phyloP scores from a whole-genome alignment of 2,113 vertebrate species.

The Rhadina sibilatrix region DNA sequence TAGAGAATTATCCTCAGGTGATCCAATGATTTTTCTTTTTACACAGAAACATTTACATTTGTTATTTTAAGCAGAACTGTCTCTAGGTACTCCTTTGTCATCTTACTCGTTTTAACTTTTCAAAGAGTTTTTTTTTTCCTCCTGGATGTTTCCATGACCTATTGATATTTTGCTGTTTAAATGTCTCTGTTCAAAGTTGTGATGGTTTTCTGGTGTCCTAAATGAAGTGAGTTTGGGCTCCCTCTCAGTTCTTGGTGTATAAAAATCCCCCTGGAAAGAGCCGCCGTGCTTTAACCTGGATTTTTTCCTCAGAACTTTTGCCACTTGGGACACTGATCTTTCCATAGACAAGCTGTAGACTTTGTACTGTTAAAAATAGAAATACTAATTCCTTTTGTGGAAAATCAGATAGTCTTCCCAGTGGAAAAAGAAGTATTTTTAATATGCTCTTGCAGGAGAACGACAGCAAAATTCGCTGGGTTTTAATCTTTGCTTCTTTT shows the following conservation, averaged over 20 bases:
- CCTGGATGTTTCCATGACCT: slow-evolving; percentile 2
- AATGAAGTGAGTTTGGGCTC: not conserved
- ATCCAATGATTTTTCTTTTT: not conserved
- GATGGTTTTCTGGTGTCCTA: not conserved
- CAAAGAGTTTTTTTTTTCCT: not conserved
- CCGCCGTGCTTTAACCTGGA: not conserved
- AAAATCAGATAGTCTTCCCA: not conserved
- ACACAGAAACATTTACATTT: not conserved
- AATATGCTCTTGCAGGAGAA: not conserved
- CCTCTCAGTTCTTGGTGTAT: not conserved
- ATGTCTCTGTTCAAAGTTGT: not conserved
- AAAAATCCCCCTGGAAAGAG: not conserved
- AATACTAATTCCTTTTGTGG: not conserved
- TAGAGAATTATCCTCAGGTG: not conserved
- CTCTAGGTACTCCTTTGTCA: not conserved
- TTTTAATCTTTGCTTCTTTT: not conserved
- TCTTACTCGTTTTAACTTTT: not conserved
- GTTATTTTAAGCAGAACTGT: not conserved
- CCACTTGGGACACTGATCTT: not conserved
- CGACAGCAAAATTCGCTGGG: not conserved
- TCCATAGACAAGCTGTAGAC: not conserved
- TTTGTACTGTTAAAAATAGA: not conserved
- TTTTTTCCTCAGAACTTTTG: not conserved
- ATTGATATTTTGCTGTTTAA: not conserved
- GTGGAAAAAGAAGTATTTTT: not conserved